Base-by-base conservation (phyloP, 2,888 invertebrate species). In the Cantharis rustica region DNA sequence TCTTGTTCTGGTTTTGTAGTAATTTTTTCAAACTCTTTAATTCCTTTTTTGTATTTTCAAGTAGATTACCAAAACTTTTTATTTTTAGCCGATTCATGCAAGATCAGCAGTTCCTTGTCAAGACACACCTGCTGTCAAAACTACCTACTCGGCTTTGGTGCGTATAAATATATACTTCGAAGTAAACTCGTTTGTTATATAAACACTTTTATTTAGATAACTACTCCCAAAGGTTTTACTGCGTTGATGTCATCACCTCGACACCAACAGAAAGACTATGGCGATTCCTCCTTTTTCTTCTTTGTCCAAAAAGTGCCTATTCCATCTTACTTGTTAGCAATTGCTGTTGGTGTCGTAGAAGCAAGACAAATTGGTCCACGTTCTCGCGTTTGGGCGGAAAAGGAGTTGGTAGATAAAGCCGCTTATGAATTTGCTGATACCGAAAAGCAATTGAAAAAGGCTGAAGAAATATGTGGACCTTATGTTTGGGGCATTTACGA, bases 401-500 rank as follows among this genome's bases (percentile, higher is more conserved):
- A 93, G 82, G 95, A 94, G 78, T 91, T 95, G 78, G 91, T 98
- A 0, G 95, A 97, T 16, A 91, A 91, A 70, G 94, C 96, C 80
- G 96, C 95, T 2, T 94, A 93, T 89, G 98, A 98, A 87, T 98
- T 98, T 88, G 93, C 93, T 0, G 94, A 97, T 72, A 97, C 97
- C 0, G 95, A 97, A 85, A 90, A 91, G 76, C 95, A 97, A 90
- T 85, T 98, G 20, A 89, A 92, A 81, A 93, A 93, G 0, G 98
- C 97, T 0, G 96, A 97, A 86, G 91, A 91, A 2, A 89, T 98
- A 79, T 94, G 96, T 85, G 98, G 98, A 0, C 94, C 94, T 0
- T 98, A 98, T 87, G 94, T 95, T 72, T 98, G 98, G 98, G 94
- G 94, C 7, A 92, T 93, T 81, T 98, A 98, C 87, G 98, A 98